Base-by-base conservation (phyloP, 2,797 vertebrate species). In the Enteromius unitaeniatus region DNA sequence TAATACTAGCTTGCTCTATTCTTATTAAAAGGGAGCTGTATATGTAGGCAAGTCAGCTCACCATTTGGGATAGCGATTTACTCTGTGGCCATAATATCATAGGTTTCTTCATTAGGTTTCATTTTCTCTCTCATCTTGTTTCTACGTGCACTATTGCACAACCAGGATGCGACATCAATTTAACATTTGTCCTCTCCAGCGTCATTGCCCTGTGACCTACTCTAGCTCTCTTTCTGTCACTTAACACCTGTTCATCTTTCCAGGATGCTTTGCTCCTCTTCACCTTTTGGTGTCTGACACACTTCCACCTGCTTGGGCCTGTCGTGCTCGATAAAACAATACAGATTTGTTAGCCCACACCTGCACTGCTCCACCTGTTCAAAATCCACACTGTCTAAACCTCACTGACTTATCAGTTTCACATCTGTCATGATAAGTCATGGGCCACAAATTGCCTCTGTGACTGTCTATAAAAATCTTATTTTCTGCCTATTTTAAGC, bases 331-430 rank as follows among this genome's bases (percentile, higher is more conserved):
- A 73, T 65, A 68, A 53, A 85, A 88, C 86, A 88, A 85, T 85
- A 65, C 65, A 26, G 58, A 68, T 82, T 55, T 87, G 79, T 87
- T 87, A 60, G 47, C 53, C 76, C 78, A 84, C 86, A 88, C 88
- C 82, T 84, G 86, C 74, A 15, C 31, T 1, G 6, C 31, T 73
- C 84, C 87, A 86, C 75, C 87, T 88, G 86, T 86, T 73, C 68
- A 9, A 55, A 83, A 19, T 65, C 49, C 81, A 62, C 49, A 45
- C 74, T 72, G 60, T 49, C 74, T 78, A 26, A 69, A 67, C 77
- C 83, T 82, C 31, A 26, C 47, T 45, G 42, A 86, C 64, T 84
- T 70, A 37, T 78, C 74, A 26, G 26, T 11, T 84, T 79, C 49
- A 47, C 70, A 67, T 45, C 78, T 74, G 60, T 58, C 62, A 19